These are phyloP conservation scores for Cataglyphis altisquamis DNA, from an alignment of 2,888 invertebrate genomes.

Conservation along the genomic window DNA sequence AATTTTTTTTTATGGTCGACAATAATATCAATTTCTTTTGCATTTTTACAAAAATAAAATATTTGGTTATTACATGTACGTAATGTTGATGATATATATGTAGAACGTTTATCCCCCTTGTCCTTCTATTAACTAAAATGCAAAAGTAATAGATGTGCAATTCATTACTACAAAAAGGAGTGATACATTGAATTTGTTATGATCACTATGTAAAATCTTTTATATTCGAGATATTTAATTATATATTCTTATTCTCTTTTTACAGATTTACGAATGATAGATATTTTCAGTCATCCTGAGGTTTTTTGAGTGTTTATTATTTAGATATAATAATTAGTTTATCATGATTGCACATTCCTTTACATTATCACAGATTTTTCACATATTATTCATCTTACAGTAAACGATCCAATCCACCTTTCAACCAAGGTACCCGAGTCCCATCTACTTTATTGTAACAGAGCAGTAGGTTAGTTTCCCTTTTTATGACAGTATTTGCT, in stretches of 20 bases:
- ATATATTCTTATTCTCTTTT: constrained; percentile 40
- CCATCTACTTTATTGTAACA: constrained; percentile 67
- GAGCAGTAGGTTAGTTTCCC: constrained; percentile 63
- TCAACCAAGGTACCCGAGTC: constrained; percentile 69
- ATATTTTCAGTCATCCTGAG: constrained; percentile 42
- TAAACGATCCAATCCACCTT: constrained; percentile 68
- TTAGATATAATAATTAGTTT: constrained; percentile 43
- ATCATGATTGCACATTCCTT: constrained; percentile 51
- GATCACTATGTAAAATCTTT: not conserved
- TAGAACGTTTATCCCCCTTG: constrained; percentile 2
- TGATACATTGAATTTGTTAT: constrained; percentile 50
- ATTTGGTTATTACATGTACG: not conserved
- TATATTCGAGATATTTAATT: constrained; percentile 19
- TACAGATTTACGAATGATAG: constrained; percentile 58
- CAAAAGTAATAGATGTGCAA: not conserved
- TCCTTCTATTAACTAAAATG: not conserved
- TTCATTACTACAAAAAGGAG: constrained; percentile 11
- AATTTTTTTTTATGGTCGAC: not conserved
- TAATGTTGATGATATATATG: not conserved
- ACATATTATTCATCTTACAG: constrained; percentile 73
- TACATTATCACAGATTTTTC: constrained; percentile 62
- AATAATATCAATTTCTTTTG: not conserved
- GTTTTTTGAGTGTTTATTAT: constrained; percentile 30
- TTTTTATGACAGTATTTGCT: constrained; percentile 15
- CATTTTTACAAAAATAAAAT: not conserved